Evolutionary conservation across 1,140 invertebrate species (phyloP).

Genomic region (Scaptodrosophila lebanonensis): DNA sequence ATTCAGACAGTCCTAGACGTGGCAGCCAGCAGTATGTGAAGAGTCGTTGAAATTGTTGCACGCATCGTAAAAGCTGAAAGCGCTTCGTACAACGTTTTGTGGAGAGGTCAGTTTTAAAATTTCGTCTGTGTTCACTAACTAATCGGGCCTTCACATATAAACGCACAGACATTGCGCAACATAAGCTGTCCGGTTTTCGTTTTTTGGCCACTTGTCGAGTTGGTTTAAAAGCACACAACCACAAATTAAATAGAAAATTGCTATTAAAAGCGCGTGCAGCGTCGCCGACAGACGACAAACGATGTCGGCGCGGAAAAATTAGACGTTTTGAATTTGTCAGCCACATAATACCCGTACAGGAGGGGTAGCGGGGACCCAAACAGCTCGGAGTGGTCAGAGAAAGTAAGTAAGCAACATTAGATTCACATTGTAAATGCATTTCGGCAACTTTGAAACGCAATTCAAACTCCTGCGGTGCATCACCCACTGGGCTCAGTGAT

Average conservation of each 20-base stretch:
- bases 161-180: constrained; percentile 31
- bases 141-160: too few relatives aligned
- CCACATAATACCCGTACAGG: constrained; percentile 23
- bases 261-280: constrained; percentile 53
- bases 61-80: neutral
- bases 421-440: constrained; percentile 27
- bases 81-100: neutral
- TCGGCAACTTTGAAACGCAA: constrained; percentile 22
- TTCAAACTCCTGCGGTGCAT: constrained; percentile 61
- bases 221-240: neutral
- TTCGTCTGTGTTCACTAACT: too few relatives aligned
- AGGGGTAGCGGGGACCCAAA: neutral
- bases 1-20: too few relatives aligned
- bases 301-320: constrained; percentile 66
- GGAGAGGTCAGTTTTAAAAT: constrained; percentile 10
- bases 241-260: constrained; percentile 62
- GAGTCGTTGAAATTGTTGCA: constrained; percentile 2
- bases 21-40: too few relatives aligned
- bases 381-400: constrained; percentile 32
- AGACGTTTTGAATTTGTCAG: constrained; percentile 41
- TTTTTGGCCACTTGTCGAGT: constrained; percentile 31
- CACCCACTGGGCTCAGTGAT: constrained; percentile 55
- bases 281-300: constrained; percentile 55
- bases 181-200: constrained; percentile 9
- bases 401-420: constrained; percentile 62